phyloP scores from a whole-genome alignment of 2,113 vertebrate species.

The Passer montanus region DNA sequence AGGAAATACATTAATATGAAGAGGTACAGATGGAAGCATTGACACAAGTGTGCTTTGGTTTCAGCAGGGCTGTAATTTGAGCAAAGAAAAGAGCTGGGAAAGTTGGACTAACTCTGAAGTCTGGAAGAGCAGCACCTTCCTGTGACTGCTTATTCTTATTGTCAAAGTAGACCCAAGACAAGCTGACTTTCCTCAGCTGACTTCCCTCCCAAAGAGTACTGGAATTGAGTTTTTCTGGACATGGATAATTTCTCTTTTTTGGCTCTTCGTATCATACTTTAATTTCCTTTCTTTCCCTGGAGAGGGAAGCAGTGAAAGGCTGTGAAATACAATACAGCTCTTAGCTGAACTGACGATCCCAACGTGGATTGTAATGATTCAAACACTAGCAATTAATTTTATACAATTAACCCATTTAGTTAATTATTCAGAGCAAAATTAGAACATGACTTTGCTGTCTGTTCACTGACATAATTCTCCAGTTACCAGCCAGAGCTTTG shows the following conservation, averaged over 20 bases:
- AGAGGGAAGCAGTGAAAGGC: not conserved
- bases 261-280: not conserved
- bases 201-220: not conserved
- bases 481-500: not conserved
- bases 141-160: not conserved
- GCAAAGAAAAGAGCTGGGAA: not conserved
- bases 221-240: not conserved
- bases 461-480: not conserved
- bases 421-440: constrained; percentile 16
- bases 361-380: not conserved
- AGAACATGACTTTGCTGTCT: not conserved
- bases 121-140: not conserved
- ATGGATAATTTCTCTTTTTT: not conserved
- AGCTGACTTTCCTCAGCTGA: not conserved
- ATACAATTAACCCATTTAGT: not conserved
- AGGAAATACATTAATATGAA: not conserved
- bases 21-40: not conserved
- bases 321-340: not conserved
- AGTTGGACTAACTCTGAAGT: not conserved
- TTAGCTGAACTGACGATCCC: not conserved
- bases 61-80: not conserved
- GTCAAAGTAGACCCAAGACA: not conserved
- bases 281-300: not conserved
- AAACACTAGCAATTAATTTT: not conserved
- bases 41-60: not conserved